phyloP scores from a whole-genome alignment of 2,797 vertebrate species.

The Mus caroli region DNA sequence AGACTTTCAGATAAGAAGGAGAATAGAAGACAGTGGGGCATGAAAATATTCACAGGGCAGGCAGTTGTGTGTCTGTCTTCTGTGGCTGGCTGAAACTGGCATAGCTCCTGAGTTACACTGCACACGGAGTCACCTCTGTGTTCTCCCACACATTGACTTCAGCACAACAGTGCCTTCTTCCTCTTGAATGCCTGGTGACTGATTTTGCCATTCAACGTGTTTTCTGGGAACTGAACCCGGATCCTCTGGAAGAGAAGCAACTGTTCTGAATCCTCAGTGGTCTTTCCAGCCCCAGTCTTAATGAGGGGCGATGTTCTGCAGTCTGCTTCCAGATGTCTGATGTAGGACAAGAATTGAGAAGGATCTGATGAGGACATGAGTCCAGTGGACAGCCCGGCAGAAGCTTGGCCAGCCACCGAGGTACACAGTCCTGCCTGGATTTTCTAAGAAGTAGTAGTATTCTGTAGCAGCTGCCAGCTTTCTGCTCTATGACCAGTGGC shows the following conservation, averaged over 20 bases:
- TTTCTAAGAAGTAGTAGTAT: background rate
- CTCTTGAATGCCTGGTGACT: background rate
- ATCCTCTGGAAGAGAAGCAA: background rate
- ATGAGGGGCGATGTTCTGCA: slow-evolving; percentile 7
- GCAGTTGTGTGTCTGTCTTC: background rate
- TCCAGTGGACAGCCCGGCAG: background rate
- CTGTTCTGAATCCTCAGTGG: background rate
- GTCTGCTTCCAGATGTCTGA: background rate
- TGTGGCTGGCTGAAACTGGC: background rate
- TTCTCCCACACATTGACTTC: background rate
- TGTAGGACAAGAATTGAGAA: background rate
- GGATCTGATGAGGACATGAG: background rate
- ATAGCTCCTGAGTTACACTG: background rate
- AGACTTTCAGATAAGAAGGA: background rate
- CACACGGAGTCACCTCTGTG: fast-evolving
- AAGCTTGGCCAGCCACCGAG: background rate
- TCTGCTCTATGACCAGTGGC: background rate
- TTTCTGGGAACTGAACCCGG: background rate
- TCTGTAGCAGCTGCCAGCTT: background rate
- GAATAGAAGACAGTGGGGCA: background rate
- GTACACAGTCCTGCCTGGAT: background rate
- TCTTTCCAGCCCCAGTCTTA: slow-evolving; percentile 2
- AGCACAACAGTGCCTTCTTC: background rate
- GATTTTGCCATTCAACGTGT: background rate
- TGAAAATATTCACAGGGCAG: background rate